A percentile compares a stretch with the other conserved stretches of the same genome.
These are phyloP conservation scores for Opisthograptis luteolata DNA, from an alignment of 2,888 invertebrate genomes.

Conservation along the genomic window DNA sequence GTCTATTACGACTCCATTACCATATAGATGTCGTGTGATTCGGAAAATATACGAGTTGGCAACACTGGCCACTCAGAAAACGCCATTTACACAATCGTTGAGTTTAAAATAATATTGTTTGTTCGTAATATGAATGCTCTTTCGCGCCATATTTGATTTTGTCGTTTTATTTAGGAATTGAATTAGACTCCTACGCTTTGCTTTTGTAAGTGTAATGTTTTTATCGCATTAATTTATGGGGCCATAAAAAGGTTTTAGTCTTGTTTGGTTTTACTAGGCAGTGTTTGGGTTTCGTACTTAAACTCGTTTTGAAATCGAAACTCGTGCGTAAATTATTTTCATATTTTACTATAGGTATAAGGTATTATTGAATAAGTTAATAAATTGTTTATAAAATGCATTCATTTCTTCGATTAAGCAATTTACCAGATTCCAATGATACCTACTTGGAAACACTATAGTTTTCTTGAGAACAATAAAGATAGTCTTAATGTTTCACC, in stretches of 20 bases:
- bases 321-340: not conserved
- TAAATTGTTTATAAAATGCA: too few species aligned
- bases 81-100: constrained; percentile 43
- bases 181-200: constrained; percentile 60
- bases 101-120: constrained; percentile 54
- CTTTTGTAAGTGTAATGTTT: constrained; percentile 43
- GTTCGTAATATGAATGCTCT: constrained; percentile 54
- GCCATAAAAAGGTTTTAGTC: constrained; percentile 44
- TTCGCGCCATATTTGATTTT: constrained; percentile 63
- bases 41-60: constrained; percentile 30
- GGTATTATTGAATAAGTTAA: too few species aligned
- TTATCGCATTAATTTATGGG: constrained; percentile 42
- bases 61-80: constrained; percentile 34
- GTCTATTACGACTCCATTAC: constrained; percentile 56
- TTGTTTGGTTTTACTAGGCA: not conserved
- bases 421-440: too few species aligned
- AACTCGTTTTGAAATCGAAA: not conserved
- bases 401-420: too few species aligned
- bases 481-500: too few species aligned
- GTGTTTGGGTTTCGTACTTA: not conserved
- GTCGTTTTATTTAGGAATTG: constrained; percentile 48
- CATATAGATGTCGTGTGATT: constrained; percentile 47
- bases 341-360: too few species aligned
- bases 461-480: too few species aligned
- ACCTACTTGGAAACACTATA: too few species aligned